phyloP scores from a whole-genome alignment of 2,113 vertebrate genomes.

The Festucalex cinctus region DNA sequence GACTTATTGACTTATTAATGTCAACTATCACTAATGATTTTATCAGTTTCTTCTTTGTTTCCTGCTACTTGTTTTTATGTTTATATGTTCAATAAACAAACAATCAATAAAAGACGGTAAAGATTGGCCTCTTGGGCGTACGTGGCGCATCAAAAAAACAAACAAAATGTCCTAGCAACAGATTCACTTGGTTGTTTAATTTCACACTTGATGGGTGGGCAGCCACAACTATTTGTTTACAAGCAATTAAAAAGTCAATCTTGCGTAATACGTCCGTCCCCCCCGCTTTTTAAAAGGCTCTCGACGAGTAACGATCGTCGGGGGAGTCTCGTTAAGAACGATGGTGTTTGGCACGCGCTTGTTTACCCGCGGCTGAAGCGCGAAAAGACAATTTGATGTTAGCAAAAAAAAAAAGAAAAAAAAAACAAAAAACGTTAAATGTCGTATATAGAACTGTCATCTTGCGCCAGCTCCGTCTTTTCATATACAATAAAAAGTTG shows the following conservation, averaged over 20 bases:
- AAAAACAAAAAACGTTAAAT: neutral
- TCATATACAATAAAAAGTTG: neutral
- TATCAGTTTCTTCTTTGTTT: too few species aligned
- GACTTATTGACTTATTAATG: too few species aligned
- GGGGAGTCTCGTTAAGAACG: neutral
- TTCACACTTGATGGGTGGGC: slow-evolving; percentile 4
- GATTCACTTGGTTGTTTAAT: slow-evolving; percentile 4
- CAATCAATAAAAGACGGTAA: too few species aligned
- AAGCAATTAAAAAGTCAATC: slow-evolving; percentile 7
- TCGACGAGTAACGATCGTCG: neutral
- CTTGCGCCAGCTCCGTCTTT: neutral
- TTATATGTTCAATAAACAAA: too few species aligned
- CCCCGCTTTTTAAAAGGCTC: neutral
- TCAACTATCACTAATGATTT: too few species aligned
- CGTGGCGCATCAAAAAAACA: neutral
- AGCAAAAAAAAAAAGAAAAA: too few species aligned
- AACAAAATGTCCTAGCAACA: neutral
- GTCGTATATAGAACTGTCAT: neutral
- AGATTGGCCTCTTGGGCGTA: neutral
- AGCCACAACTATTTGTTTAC: slow-evolving; percentile 3
- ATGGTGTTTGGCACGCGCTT: neutral
- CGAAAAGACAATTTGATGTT: neutral
- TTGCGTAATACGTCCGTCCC: neutral
- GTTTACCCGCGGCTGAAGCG: neutral
- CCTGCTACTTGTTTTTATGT: too few species aligned